Base-by-base conservation (phyloP, 2,797 vertebrate species). In the Pogoniulus pusillus region DNA sequence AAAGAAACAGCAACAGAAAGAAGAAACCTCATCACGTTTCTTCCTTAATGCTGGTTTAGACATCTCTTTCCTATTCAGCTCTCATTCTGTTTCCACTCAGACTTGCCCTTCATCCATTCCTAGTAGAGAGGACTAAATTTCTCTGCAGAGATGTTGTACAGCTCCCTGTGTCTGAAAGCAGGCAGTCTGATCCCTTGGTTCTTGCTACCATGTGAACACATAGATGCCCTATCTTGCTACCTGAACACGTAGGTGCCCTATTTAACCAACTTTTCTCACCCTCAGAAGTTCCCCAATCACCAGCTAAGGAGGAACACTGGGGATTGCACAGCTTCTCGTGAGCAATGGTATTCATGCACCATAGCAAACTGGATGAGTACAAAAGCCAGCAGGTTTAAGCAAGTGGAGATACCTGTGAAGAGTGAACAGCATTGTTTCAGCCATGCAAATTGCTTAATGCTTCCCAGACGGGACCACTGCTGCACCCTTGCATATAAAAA, bases 171-270 rank as follows among this genome's bases (percentile, higher is more conserved):
- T 47, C 19, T 9, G 1, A 60, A 75, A 32, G 17, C 17, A 69
- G n/a, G 15, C 2, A 0, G 17, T 41, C 24, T 1, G 0, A 4
- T 30, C 23, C 14, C 22, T 45, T 12, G 41, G 17, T n/a, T 82
- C 24, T 68, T 79, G 16, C 30, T 57, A 45, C 22, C 12, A 24
- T 10, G 9, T 15, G 19, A 16, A 37, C 23, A n/a, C 16, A 39
- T 1, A 12, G 10, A 6, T 62, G 23, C 8, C 32, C 66, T 49
- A 34, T 80, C n/a, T n/a, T n/a, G n/a, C n/a, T 71, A 7, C 26
- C 39, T 63, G 26, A 34, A 35, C 23, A n/a, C 16, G 39, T 1
- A 12, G 10, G 6, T 66, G 23, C 7, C 30, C 66, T 49, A 34
- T 80, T 27, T 71, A 63, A 64, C 2, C 7, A 55, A 20, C 12